Evolutionary conservation across 2,888 invertebrate genomes (phyloP).

Genomic region (Oeneis ivallda): DNA sequence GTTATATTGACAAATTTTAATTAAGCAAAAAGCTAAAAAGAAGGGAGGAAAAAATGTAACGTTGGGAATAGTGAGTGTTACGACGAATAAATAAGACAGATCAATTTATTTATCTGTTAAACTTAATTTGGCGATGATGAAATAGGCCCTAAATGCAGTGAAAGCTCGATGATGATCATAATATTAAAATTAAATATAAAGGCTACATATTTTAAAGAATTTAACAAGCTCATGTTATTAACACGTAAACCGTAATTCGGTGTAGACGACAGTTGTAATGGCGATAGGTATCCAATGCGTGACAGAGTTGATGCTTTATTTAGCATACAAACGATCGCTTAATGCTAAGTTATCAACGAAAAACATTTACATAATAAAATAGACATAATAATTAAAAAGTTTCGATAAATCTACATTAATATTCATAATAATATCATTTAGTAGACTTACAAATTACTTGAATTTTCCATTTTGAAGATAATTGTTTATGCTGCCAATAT

Average conservation of each 20-base stretch:
- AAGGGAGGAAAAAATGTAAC: neutral
- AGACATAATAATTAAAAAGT: neutral
- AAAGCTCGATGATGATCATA: too few relatives aligned
- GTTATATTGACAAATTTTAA: too few relatives aligned
- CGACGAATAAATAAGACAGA: too few relatives aligned
- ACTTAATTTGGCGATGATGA: too few relatives aligned
- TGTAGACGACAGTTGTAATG: conserved; percentile 19
- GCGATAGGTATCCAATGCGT: conserved; percentile 18
- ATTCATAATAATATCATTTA: neutral
- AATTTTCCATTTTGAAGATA: neutral
- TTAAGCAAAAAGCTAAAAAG: neutral
- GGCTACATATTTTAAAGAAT: too few relatives aligned
- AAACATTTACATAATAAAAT: neutral
- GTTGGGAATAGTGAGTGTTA: too few relatives aligned
- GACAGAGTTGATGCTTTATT: conserved; percentile 32
- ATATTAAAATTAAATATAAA: too few relatives aligned
- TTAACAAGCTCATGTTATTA: too few relatives aligned
- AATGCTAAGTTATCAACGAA: conserved; percentile 33
- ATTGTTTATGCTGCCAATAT: neutral
- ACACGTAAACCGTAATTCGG: neutral
- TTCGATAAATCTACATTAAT: neutral
- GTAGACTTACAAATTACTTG: conserved; percentile 7
- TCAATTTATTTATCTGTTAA: too few relatives aligned
- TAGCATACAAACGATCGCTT: conserved; percentile 36
- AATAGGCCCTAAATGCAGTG: too few relatives aligned